Conservation (phyloP, 2,888 invertebrate species). For the Drosophila phalerata region DNA sequence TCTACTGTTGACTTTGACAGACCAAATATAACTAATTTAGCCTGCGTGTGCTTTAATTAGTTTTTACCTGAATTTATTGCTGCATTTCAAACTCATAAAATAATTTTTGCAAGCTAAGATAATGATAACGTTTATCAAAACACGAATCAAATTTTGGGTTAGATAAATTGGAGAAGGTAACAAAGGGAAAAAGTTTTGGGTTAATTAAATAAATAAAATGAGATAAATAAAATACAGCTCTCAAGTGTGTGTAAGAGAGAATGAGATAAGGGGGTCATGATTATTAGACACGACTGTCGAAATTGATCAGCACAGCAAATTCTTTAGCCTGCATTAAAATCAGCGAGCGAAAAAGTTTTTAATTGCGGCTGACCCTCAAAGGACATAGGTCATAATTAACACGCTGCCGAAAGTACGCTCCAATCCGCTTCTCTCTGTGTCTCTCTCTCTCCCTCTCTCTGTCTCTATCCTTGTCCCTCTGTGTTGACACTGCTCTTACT, state of each 20-base stretch:
- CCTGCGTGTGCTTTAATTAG: constrained; percentile 42
- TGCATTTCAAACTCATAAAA: constrained; percentile 5
- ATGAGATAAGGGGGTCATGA: neutral
- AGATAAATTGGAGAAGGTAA: neutral
- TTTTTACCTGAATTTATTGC: constrained; percentile 35
- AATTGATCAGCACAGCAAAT: constrained; percentile 20
- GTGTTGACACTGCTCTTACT: neutral
- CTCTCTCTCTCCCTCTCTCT: neutral
- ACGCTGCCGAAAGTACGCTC: constrained; percentile 36
- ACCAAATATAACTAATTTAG: constrained; percentile 25
- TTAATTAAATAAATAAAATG: too few relatives aligned
- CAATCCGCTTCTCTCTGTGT: neutral
- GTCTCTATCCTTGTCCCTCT: neutral
- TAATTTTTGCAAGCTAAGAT: neutral
- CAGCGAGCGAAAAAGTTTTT: constrained; percentile 57
- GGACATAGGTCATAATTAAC: constrained; percentile 73
- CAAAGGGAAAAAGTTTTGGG: too few relatives aligned
- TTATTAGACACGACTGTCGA: constrained; percentile 13
- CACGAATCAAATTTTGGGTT: neutral
- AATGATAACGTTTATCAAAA: constrained; percentile 1
- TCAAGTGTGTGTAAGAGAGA: neutral
- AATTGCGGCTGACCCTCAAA: constrained; percentile 61
- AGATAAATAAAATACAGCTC: too few relatives aligned
- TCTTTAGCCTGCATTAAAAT: constrained; percentile 19
- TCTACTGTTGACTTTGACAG: constrained; percentile 14